phyloP scores from a whole-genome alignment of 2,888 invertebrate genomes.

The Dimorphilus gyrociliatus region DNA sequence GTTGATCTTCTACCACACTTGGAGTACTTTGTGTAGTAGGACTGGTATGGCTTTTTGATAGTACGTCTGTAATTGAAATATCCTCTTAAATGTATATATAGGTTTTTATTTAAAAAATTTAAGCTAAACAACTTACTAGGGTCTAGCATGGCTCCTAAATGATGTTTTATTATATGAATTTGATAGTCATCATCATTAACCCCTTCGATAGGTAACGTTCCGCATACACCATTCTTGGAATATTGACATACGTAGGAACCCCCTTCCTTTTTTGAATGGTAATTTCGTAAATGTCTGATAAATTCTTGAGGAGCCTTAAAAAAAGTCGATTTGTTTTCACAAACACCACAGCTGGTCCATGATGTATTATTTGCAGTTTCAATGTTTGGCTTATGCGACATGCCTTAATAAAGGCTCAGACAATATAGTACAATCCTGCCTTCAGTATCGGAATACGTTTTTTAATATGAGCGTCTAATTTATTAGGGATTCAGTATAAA shows the following conservation, averaged over 20 bases:
- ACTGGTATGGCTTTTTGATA: not conserved
- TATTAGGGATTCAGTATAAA: too few relatives aligned
- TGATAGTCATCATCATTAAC: slow-evolving; percentile 73
- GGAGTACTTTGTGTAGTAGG: not conserved
- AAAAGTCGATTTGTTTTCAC: slow-evolving; percentile 10
- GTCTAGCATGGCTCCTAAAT: slow-evolving; percentile 27
- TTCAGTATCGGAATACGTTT: too few relatives aligned
- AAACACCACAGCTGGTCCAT: slow-evolving; percentile 23
- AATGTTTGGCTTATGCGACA: too few relatives aligned
- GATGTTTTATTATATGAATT: slow-evolving; percentile 58
- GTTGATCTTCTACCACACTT: slow-evolving; percentile 30
- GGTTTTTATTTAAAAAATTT: not conserved
- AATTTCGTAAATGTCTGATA: slow-evolving; percentile 57
- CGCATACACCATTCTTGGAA: slow-evolving; percentile 69
- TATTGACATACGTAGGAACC: slow-evolving; percentile 71
- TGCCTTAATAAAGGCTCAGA: too few relatives aligned
- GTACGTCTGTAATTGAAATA: too few relatives aligned
- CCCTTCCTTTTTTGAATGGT: slow-evolving; percentile 66
- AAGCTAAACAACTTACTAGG: not conserved
- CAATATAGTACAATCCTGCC: too few relatives aligned
- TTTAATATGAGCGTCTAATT: too few relatives aligned
- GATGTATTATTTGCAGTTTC: not conserved
- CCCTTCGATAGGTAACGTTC: slow-evolving; percentile 70
- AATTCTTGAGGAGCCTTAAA: slow-evolving; percentile 34
- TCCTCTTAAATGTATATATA: too few relatives aligned